phyloP scores from a whole-genome alignment of 2,888 invertebrate species.

The Dicyrtoma fusca region DNA sequence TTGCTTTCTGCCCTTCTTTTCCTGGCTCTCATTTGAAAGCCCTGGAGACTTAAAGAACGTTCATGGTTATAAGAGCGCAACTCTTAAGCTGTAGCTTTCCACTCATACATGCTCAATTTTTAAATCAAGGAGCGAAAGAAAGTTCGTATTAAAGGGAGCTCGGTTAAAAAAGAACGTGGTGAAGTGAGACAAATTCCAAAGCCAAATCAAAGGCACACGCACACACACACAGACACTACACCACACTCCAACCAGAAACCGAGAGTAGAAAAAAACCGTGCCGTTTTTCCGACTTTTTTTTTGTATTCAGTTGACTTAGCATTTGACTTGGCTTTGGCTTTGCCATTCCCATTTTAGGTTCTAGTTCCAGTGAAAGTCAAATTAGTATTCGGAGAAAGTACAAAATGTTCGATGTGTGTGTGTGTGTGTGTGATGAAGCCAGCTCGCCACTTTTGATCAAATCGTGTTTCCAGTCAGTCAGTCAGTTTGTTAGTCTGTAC shows the following conservation, averaged over 20 bases:
- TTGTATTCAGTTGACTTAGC: neutral
- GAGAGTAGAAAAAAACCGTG: neutral
- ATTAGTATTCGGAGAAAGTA: neutral
- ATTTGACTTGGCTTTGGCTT: neutral
- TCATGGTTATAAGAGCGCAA: too few species aligned
- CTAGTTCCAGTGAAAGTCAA: too few species aligned
- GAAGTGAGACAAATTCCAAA: too few species aligned
- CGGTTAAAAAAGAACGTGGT: too few species aligned
- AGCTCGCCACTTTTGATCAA: conserved; percentile 45
- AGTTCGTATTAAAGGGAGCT: too few species aligned
- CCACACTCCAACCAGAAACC: neutral
- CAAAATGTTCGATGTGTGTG: neutral
- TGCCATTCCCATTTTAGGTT: neutral
- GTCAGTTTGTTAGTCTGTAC: too few species aligned
- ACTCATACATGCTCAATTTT: too few species aligned
- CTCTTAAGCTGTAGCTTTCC: too few species aligned
- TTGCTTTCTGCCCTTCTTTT: too few species aligned
- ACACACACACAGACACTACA: neutral
- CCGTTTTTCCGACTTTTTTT: neutral
- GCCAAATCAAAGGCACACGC: neutral
- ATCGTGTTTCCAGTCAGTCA: conserved; percentile 31
- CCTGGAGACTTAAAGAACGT: too few species aligned
- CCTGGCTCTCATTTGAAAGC: too few species aligned
- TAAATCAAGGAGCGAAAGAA: too few species aligned
- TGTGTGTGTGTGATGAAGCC: conserved; percentile 21